Conservation (phyloP, 2,113 vertebrate species). For the Gobiocypris rarus region DNA sequence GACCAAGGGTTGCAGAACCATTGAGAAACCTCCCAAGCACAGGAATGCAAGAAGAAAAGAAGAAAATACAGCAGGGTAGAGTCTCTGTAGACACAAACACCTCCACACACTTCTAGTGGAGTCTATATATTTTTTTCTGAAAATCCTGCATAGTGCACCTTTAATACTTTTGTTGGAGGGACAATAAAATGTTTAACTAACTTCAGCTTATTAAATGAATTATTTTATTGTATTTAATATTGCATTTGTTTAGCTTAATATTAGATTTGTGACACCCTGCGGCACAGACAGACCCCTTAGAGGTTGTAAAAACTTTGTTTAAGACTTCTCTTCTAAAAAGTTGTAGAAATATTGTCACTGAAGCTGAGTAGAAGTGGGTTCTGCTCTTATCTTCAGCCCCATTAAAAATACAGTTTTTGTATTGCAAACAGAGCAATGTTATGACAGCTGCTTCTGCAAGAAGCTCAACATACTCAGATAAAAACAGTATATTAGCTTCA, state of each 20-base stretch:
- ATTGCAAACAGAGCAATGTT: conserved; percentile 2
- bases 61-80: no score
- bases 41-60: no score
- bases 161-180: background rate
- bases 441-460: conserved; percentile 8
- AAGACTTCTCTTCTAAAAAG: background rate
- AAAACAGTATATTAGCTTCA: background rate
- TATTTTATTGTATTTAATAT: background rate
- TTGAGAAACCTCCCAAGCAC: no score
- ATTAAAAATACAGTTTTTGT: background rate
- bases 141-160: no score
- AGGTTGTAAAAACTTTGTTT: background rate
- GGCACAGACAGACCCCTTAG: no score
- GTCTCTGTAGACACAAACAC: no score
- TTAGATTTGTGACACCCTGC: background rate
- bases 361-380: background rate
- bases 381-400: conserved; percentile 6
- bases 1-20: no score
- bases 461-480: background rate
- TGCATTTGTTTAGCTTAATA: background rate
- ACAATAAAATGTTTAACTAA: background rate
- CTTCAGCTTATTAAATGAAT: background rate
- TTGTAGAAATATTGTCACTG: background rate
- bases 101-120: no score
- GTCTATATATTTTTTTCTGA: no score